Base-by-base conservation (phyloP, 2,888 invertebrate genomes). In the Pycnomerus fuliginosus region DNA sequence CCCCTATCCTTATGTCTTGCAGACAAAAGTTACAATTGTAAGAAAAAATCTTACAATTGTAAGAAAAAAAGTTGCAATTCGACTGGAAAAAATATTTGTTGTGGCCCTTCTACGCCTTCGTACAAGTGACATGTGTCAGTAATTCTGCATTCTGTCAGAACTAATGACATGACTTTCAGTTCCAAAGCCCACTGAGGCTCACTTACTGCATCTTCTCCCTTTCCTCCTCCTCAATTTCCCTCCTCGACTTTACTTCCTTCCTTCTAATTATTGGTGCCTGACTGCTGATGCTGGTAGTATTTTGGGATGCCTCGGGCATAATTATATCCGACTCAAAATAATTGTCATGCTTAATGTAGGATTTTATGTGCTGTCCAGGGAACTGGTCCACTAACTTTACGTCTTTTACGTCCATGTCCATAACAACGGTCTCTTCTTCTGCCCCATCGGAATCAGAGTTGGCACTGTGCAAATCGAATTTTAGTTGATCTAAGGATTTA, bases 171-270 rank as follows among this genome's bases (percentile, higher is more conserved):
- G n/a, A n/a, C n/a, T n/a, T n/a, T n/a, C n/a, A n/a, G 2, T 10
- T 10, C 4, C n/a, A 23, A 23, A 23, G 11, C 4, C 30, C n/a
- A 42, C 15, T n/a, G 12, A 16, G 15, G n/a, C n/a, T 30, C 27
- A 80, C 85, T 76, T 76, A 93, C 93, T 94, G 94, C 95, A 96
- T 95, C 71, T 91, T 92, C 67, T 95, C 92, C 47, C 95, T 75
- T 68, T 96, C 95, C 65, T 96, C 95, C 68, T 95, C 93, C 70
- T 96, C 93, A 5, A 92, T 67, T 71, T 93, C 92, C 48, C 83
- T 87, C 72, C 87, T 87, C 60, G 82, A 84, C 71, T 83, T 85
- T 36, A 79, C 79, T 62, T 85, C 87, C 61, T 83, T 83, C 62
- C 82, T 82, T 45, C 55, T 61, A 2, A 33, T 2, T 8, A 41